Evolutionary conservation across 2,888 invertebrate species (phyloP), one percentile per base, ranked within the genome.

Genomic region (Drosophila limbata): DNA sequence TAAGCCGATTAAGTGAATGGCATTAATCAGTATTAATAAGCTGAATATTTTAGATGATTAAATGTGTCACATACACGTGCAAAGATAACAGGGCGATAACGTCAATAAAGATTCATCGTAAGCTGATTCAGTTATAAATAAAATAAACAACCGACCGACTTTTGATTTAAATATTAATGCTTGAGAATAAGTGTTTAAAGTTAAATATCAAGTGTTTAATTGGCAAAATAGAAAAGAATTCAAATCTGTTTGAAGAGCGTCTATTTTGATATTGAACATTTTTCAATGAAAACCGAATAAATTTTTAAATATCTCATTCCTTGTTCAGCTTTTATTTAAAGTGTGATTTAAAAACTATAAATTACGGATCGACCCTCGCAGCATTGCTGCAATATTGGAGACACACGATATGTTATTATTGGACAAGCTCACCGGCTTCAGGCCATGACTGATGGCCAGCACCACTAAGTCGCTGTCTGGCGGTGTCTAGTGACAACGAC

Each of bases 331-430:
- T 1, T 33, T 4, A 4, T 33, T 13, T 35, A 35, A 35, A 35
- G 11, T 13, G 11, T 35, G 2, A 13, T 13, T 35, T 35, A 4
- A 4, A 35, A 4, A 13, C 4, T 11, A 4, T 10, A 75, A 79
- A 65, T 79, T 69, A 65, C 65, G 31, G 61, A 60, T 56, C 72
- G 50, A 66, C 62, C 72, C 59, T 50, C 53, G 64, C 59, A 62
- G 51, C 64, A 65, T 64, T 63, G 69, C 64, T 50, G 64, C 48
- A 57, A 62, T 52, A 57, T 44, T 35, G 53, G 2, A 55, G 60
- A 62, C 53, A 68, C 45, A 37, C 69, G 62, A 77, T 77, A 48
- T 59, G 60, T 57, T 63, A 35, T 56, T 75, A 53, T 57, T 57
- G 71, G 57, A 53, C 64, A 71, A 65, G 64, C 37, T 68, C 69